Base-by-base conservation (phyloP, 2,113 vertebrate genomes). In the Chloropsis hardwickii region DNA sequence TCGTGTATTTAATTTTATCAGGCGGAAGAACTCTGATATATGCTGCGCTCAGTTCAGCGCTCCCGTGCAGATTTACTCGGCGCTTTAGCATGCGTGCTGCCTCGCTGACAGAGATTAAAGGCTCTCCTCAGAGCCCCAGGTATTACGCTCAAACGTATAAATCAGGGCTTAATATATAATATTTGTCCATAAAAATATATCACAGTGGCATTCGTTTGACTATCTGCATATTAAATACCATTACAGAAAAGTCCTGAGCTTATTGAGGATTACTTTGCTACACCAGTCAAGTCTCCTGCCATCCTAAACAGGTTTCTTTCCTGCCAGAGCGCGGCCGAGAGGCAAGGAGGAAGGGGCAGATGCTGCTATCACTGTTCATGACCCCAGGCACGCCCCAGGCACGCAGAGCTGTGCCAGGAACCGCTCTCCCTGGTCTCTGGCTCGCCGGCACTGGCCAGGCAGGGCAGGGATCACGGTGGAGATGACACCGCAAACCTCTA, bases 21-120 rank as follows among this genome's bases (percentile, higher is more conserved):
- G 69, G 93, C 2, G 5, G 90, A 90, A 92, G 93, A 93, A 77
- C 81, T 66, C 73, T 90, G 80, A 95, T 95, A 53, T 44, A 88
- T 77, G 91, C 79, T 35, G 57, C 2, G 4, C 87, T 96, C 51
- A 50, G 94, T 72, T 88, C 95, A 44, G 89, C 18, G 19, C 92
- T 96, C 94, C 77, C 9, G 31, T 88, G 84, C 92, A 92, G 95
- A 96, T 96, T 95, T 94, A 89, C 94, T 85, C 51, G 19, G 87
- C 28, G 5, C 90, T 94, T 97, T 91, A 94, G 91, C 91, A 89
- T 83, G 90, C 61, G 33, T 80, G 94, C 80, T 93, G 86, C 94
- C 91, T 90, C n/a, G 8, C 91, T 83, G 82, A 92, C 96, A 92
- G 92, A 96, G 93, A 95, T 97, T 97, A 97, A 97, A 97, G 87